A percentile compares a stretch with the other conserved stretches of the same genome.
phyloP scores from a whole-genome alignment of 2,113 vertebrate genomes.

The Rhipidura dahli region DNA sequence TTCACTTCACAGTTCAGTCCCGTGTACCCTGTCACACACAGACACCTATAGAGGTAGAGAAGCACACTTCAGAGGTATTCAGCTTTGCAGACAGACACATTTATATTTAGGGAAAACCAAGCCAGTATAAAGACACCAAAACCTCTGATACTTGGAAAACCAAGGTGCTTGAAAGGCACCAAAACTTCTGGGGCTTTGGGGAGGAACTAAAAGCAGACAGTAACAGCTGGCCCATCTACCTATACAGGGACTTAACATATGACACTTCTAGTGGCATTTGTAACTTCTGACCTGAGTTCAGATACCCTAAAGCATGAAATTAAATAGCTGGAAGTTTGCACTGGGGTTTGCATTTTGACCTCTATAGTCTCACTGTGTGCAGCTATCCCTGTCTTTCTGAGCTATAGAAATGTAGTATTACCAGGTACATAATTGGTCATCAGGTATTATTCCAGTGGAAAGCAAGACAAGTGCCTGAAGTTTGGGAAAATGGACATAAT shows the following conservation, averaged over 20 bases:
- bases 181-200: not conserved
- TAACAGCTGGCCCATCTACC: not conserved
- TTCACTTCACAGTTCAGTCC: slow-evolving; percentile 86
- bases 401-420: not conserved
- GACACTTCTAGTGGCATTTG: not conserved
- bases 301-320: not conserved
- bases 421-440: not conserved
- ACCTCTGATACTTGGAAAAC: not conserved
- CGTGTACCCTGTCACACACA: slow-evolving; percentile 84
- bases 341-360: not conserved
- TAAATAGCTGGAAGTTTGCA: not conserved
- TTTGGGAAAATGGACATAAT: not conserved
- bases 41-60: slow-evolving; percentile 76
- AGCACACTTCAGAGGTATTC: not conserved
- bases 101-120: not conserved
- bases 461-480: not conserved
- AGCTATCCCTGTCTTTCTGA: not conserved
- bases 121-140: not conserved
- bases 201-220: not conserved
- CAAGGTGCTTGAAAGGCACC: not conserved
- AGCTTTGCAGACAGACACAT: not conserved
- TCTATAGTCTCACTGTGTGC: not conserved
- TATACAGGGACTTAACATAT: not conserved
- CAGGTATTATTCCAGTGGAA: not conserved
- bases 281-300: not conserved